A percentile compares a stretch with the other conserved stretches of the same genome.
phyloP scores from a whole-genome alignment of 2,113 vertebrate genomes.

The Furnarius figulus region DNA sequence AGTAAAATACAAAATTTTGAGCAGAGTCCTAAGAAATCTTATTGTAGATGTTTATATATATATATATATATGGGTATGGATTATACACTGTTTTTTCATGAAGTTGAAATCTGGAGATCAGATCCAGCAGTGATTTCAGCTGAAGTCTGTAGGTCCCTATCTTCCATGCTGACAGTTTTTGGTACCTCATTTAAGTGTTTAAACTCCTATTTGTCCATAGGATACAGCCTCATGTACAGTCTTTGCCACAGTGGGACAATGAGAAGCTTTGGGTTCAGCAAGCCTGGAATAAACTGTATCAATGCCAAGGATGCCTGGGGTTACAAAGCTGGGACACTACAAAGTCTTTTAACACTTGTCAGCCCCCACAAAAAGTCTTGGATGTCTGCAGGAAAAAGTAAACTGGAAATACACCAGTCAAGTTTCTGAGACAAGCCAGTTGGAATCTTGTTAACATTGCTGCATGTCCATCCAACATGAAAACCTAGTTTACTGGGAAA shows the following conservation, averaged over 20 bases:
- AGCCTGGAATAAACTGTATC: neutral
- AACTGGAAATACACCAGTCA: neutral
- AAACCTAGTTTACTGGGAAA: neutral
- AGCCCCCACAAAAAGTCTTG: neutral
- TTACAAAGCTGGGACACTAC: neutral
- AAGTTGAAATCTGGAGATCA: neutral
- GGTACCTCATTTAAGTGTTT: neutral
- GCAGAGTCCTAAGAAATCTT: neutral
- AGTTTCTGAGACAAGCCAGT: neutral
- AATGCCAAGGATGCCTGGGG: neutral
- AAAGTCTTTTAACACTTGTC: neutral
- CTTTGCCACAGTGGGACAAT: neutral
- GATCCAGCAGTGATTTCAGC: neutral
- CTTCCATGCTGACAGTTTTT: neutral
- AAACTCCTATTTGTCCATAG: neutral
- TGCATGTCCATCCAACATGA: neutral
- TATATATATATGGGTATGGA: neutral
- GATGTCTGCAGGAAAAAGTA: neutral
- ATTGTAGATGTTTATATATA: neutral
- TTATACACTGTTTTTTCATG: neutral
- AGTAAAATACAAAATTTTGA: neutral
- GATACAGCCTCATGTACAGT: neutral
- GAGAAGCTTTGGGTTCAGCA: neutral
- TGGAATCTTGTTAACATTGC: neutral
- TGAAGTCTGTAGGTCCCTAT: neutral